Percentiles rank a stretch among this genome's conserved stretches.
These are phyloP conservation scores for Parapsyche elsis DNA, from an alignment of 1,140 invertebrate genomes.

Conservation along the genomic window DNA sequence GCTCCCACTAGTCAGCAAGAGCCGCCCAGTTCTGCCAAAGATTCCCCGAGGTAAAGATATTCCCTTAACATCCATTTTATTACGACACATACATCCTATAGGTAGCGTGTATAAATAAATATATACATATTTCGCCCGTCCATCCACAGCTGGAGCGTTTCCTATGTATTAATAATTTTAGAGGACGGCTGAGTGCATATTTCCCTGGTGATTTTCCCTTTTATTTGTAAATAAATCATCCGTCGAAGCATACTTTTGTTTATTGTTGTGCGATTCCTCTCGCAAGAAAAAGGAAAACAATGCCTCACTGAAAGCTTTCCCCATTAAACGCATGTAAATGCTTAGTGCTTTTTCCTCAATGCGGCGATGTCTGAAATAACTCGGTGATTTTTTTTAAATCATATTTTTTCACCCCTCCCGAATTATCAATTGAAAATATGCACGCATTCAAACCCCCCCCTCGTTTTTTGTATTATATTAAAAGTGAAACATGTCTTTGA, in stretches of 20 bases:
- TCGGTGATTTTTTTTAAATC: neutral
- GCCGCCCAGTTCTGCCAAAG: constrained; percentile 45
- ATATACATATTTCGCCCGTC: neutral
- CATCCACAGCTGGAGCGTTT: constrained; percentile 32
- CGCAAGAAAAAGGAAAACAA: neutral
- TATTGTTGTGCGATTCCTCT: constrained; percentile 6
- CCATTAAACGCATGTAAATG: constrained; percentile 15
- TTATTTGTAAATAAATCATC: constrained; percentile 43
- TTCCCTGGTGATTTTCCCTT: constrained; percentile 45
- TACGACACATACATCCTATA: neutral
- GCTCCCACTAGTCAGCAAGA: constrained; percentile 48
- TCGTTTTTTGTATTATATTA: neutral
- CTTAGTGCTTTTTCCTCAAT: neutral
- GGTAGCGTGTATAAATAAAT: neutral
- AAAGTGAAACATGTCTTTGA: neutral
- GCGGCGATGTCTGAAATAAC: no score
- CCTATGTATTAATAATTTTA: constrained; percentile 43
- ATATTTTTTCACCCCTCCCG: no score
- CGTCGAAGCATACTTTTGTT: constrained; percentile 11
- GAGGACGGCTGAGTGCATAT: constrained; percentile 43
- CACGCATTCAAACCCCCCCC: neutral
- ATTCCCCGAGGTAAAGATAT: constrained; percentile 50
- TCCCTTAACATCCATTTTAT: constrained; percentile 5
- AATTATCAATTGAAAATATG: neutral
- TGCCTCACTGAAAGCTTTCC: neutral